A percentile compares a stretch with the other conserved stretches of the same genome.
Conservation (phyloP, 2,113 vertebrate genomes). For the Paedocypris sp. region DNA sequence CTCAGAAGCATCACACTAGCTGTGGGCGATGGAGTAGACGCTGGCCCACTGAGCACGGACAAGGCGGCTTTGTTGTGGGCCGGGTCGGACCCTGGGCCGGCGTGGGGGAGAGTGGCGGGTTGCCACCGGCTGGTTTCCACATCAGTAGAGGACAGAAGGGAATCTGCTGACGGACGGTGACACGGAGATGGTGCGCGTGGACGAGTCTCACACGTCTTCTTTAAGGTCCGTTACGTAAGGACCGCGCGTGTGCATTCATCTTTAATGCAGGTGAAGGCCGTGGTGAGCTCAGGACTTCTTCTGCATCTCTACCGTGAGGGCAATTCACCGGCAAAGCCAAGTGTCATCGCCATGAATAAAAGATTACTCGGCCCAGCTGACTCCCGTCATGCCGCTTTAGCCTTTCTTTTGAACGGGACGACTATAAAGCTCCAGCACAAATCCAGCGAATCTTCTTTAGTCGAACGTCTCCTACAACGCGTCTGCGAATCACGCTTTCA, state of each 20-base stretch:
- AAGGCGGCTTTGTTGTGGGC: slow-evolving; percentile 50
- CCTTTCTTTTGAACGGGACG: slow-evolving; percentile 45
- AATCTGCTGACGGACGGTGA: neutral
- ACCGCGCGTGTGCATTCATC: slow-evolving; percentile 53
- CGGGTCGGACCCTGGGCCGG: slow-evolving; percentile 34
- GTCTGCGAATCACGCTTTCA: too few relatives aligned
- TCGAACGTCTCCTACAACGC: too few relatives aligned
- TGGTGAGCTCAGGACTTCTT: slow-evolving; percentile 50
- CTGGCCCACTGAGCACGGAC: slow-evolving; percentile 49
- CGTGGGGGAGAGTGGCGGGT: slow-evolving; percentile 34
- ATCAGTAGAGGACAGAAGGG: neutral
- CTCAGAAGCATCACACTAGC: slow-evolving; percentile 41
- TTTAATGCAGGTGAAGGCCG: slow-evolving; percentile 59
- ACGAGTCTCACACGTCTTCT: slow-evolving; percentile 3
- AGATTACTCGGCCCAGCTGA: slow-evolving; percentile 57
- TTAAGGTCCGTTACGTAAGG: slow-evolving; percentile 44
- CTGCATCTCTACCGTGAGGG: slow-evolving; percentile 60
- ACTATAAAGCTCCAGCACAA: too few relatives aligned
- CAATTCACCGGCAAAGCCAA: slow-evolving; percentile 58
- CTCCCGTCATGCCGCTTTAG: slow-evolving; percentile 53
- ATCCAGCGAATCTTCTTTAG: too few relatives aligned
- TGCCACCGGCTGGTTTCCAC: slow-evolving; percentile 28
- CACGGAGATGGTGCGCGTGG: neutral
- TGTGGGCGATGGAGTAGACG: slow-evolving; percentile 40
- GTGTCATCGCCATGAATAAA: slow-evolving; percentile 62